These are phyloP conservation scores for Epirrhoe tristata DNA, from an alignment of 2,888 invertebrate species.

Conservation along the genomic window DNA sequence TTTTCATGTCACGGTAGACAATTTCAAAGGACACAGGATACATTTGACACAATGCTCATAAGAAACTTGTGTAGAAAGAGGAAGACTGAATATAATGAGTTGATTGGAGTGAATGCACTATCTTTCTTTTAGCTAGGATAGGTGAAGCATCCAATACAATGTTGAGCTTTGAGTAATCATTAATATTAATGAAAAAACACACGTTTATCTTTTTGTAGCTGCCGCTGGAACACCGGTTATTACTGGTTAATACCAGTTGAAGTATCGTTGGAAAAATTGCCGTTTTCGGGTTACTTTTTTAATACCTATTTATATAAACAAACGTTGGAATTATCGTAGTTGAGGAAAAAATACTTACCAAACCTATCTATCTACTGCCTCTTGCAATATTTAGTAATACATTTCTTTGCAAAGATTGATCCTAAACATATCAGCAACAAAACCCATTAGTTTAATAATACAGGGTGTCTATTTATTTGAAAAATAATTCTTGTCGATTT, in stretches of 20 bases:
- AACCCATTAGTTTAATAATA: too few species aligned
- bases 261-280: constrained; percentile 12
- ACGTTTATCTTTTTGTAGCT: constrained; percentile 36
- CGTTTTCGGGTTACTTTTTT: neutral
- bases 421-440: too few species aligned
- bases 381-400: too few species aligned
- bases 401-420: too few species aligned
- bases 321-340: neutral
- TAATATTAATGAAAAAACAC: constrained; percentile 41
- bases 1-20: too few species aligned
- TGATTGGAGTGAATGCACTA: neutral
- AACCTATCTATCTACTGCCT: too few species aligned
- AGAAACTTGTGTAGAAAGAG: too few species aligned
- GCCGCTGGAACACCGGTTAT: constrained; percentile 34
- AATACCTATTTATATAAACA: neutral
- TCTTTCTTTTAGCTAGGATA: constrained; percentile 8
- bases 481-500: too few species aligned
- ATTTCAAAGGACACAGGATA: too few species aligned
- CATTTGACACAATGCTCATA: too few species aligned
- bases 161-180: constrained; percentile 33
- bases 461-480: too few species aligned
- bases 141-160: constrained; percentile 34
- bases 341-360: neutral
- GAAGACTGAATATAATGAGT: too few species aligned
- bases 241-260: constrained; percentile 29